These are phyloP conservation scores for Heliconius charithonia DNA, from an alignment of 2,888 invertebrate genomes.

Conservation along the genomic window DNA sequence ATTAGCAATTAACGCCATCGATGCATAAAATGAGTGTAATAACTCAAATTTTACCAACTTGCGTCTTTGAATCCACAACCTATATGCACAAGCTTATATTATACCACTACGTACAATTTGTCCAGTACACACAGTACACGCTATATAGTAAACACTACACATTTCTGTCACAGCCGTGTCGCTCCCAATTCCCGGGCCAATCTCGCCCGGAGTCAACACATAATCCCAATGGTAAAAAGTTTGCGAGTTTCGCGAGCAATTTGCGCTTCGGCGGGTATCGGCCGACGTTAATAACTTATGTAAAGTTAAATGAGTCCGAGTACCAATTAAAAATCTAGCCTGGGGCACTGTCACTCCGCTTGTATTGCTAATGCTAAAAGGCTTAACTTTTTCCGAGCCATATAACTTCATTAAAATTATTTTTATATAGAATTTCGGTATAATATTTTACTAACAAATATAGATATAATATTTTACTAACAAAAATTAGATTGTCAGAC, in stretches of 20 bases:
- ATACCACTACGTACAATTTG: conserved; percentile 4
- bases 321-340: conserved; percentile 15
- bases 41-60: no score
- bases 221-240: conserved; percentile 33
- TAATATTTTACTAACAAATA: no score
- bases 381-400: not conserved
- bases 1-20: no score
- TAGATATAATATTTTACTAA: no score
- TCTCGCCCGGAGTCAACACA: conserved; percentile 44
- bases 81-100: not conserved
- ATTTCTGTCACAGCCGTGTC: conserved; percentile 30
- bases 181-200: conserved; percentile 49
- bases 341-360: not conserved
- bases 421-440: no score
- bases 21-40: no score
- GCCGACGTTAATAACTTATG: conserved; percentile 23
- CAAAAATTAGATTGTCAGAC: not conserved
- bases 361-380: not conserved
- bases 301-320: conserved; percentile 29
- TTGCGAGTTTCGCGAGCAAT: conserved; percentile 28
- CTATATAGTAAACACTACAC: not conserved
- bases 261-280: conserved; percentile 24
- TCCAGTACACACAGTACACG: not conserved
- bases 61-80: not conserved
- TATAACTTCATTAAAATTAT: no score